Conservation (phyloP, 2,797 vertebrate species). For the Australoheros facetus region DNA sequence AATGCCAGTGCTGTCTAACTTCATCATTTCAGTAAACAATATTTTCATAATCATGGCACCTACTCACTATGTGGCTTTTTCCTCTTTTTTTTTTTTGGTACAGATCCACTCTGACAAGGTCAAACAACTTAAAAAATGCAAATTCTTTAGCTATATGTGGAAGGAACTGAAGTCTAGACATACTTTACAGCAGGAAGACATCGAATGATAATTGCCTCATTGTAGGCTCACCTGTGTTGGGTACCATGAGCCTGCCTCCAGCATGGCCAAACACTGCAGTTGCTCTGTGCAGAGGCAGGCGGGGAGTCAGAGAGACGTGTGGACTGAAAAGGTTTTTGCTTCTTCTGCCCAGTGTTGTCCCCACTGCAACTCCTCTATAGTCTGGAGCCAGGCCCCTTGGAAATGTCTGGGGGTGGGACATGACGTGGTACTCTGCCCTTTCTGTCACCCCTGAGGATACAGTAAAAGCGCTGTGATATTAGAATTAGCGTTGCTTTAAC, state of each 20-base stretch:
- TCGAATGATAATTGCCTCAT: not conserved
- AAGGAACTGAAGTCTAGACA: not conserved
- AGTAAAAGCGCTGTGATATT: constrained; percentile 71
- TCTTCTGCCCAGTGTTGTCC: constrained; percentile 75
- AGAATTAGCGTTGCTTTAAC: not conserved
- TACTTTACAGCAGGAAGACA: not conserved
- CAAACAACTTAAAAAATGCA: not conserved
- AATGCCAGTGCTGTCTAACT: not conserved
- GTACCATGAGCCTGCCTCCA: constrained; percentile 90
- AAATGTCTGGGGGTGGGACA: constrained; percentile 88
- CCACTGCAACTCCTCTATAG: constrained; percentile 79
- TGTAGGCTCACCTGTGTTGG: constrained; percentile 87
- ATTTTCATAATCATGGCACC: constrained; percentile 10
- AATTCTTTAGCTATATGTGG: not conserved
- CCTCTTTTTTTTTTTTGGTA: not conserved
- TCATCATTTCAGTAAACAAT: constrained; percentile 32
- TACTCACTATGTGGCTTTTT: not conserved
- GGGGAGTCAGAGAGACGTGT: constrained; percentile 74
- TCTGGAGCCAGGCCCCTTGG: constrained; percentile 85
- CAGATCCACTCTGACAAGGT: not conserved
- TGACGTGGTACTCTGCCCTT: constrained; percentile 85
- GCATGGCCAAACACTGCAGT: constrained; percentile 88
- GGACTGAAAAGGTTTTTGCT: constrained; percentile 82
- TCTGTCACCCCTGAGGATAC: constrained; percentile 86
- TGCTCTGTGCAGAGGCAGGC: constrained; percentile 82